These are phyloP conservation scores for Acholoe squamosa DNA, from an alignment of 2,888 invertebrate species.

Conservation along the genomic window DNA sequence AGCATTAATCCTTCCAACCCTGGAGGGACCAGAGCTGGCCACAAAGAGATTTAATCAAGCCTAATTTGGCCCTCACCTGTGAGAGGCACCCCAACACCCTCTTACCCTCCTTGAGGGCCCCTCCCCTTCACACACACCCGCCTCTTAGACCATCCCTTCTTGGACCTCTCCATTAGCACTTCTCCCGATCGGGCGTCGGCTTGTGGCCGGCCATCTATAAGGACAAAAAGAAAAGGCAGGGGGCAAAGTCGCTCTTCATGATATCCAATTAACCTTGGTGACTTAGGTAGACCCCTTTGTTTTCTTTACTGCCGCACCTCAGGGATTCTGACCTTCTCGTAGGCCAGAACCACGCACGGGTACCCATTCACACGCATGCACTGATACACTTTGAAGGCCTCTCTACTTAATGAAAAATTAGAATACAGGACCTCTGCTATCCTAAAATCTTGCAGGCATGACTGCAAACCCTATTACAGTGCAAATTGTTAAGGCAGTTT, in stretches of 20 bases:
- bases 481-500: no score
- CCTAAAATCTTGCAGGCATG: no score
- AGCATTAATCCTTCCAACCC: not conserved
- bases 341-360: no score
- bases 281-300: not conserved
- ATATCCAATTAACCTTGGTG: not conserved
- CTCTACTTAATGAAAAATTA: no score
- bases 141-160: not conserved
- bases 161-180: conserved; percentile 30
- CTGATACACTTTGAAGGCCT: not conserved
- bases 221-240: not conserved
- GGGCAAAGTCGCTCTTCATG: not conserved
- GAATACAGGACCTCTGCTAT: no score
- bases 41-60: conserved; percentile 32
- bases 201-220: not conserved
- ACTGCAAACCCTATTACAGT: no score
- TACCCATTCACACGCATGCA: not conserved
- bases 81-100: not conserved
- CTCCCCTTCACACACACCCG: not conserved
- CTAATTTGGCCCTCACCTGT: not conserved
- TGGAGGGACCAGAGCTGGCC: not conserved
- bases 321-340: not conserved
- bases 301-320: not conserved
- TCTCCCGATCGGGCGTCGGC: not conserved
- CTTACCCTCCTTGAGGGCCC: not conserved